Base-by-base conservation (phyloP, 2,797 vertebrate genomes). In the Myripristis murdjan region DNA sequence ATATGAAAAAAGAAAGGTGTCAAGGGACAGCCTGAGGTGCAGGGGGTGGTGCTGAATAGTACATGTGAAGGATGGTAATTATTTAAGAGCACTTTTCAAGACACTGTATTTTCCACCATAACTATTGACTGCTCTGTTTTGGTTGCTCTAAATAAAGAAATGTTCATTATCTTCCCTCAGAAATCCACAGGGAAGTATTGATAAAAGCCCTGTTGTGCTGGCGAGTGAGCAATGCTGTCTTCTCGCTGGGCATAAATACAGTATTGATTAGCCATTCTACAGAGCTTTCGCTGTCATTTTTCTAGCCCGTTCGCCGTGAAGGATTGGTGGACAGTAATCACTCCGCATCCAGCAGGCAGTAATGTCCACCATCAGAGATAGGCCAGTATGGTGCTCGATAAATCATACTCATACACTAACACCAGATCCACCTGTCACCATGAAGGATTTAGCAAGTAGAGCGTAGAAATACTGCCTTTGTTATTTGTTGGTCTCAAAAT, bases 221-320 rank as follows among this genome's bases (percentile, higher is more conserved):
- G 84, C 78, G 79, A 90, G 79, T 89, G 91, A 94, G 91, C 87
- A 88, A 91, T 90, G 84, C 75, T 74, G 90, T 92, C 88, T 91
- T 87, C 85, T 83, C 84, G 63, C 87, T 10, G 77, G 84, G 83
- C 89, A 94, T 93, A 93, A 94, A 95, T 94, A 93, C 83, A 80
- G 67, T 94, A 95, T 95, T 90, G 94, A 95, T 95, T 92, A 93
- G 85, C 86, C 85, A 88, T 91, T 92, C 82, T 77, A 57, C 82
- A 78, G 73, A 77, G 87, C 81, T 89, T 89, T 90, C 81, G 39
- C 87, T 89, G 89, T 93, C 91, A 93, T 94, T 93, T 93, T 89
- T 93, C 86, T 87, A 53, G 55, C 67, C 75, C 1, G 51, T 79
- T 83, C 72, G 37, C 74, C 68, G 68, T 86, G 83, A 91, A 87